Evolutionary conservation across 2,888 invertebrate species (phyloP).

Genomic region (Thyatira batis): DNA sequence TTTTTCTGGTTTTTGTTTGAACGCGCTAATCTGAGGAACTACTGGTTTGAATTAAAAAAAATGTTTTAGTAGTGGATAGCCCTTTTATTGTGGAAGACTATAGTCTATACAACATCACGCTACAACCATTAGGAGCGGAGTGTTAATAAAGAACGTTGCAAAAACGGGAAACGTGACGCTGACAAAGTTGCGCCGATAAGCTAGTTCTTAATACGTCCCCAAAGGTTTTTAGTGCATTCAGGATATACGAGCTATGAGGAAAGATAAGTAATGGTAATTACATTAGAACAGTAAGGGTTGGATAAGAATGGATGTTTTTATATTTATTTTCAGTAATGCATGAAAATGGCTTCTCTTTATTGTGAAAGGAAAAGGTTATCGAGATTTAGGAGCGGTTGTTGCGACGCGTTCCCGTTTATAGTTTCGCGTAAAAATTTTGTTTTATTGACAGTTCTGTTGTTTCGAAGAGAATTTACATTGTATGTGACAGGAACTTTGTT

Average conservation of each 20-base stretch:
- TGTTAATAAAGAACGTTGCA: too few species aligned
- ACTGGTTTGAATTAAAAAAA: not conserved
- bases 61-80: not conserved
- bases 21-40: too few species aligned
- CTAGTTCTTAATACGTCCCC: conserved; percentile 41
- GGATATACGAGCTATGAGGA: conserved; percentile 40
- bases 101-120: not conserved
- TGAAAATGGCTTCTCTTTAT: conserved; percentile 29
- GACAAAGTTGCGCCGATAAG: too few species aligned
- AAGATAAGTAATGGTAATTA: conserved; percentile 42
- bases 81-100: not conserved
- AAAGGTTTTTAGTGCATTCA: conserved; percentile 47
- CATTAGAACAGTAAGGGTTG: conserved; percentile 36
- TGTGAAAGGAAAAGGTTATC: conserved; percentile 15
- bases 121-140: too few species aligned
- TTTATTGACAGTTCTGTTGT: not conserved
- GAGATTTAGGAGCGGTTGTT: not conserved
- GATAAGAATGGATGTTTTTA: conserved; percentile 32
- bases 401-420: not conserved
- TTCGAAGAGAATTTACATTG: not conserved
- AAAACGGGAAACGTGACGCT: too few species aligned
- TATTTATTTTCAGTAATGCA: conserved; percentile 37
- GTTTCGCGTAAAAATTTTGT: not conserved
- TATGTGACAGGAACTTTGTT: not conserved
- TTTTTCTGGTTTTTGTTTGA: too few species aligned